Evolutionary conservation across 2,888 invertebrate species (phyloP).

Genomic region (Ypsolopha sequella): DNA sequence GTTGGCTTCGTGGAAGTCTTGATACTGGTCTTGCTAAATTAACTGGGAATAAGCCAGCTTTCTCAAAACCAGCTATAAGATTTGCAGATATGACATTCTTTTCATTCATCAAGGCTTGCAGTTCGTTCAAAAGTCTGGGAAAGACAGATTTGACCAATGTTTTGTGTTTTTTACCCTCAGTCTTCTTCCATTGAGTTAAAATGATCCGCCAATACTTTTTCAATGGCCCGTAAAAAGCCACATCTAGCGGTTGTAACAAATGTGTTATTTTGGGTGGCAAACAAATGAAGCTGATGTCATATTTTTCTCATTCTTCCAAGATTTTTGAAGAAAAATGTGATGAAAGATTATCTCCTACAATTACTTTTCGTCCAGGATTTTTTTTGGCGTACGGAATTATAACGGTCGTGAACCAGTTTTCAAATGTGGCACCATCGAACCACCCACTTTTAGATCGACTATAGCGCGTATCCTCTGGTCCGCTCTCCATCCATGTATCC

Average conservation of each 20-base stretch:
- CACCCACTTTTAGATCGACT: conserved; percentile 11
- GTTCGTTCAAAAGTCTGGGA: too few species aligned
- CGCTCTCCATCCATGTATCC: conserved; percentile 9
- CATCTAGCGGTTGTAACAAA: conserved; percentile 10
- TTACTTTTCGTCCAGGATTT: conserved; percentile 10
- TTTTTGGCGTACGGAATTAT: conserved; percentile 11
- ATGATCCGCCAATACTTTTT: too few species aligned
- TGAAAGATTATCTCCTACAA: conserved; percentile 14
- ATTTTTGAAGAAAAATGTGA: conserved; percentile 12
- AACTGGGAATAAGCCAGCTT: too few species aligned
- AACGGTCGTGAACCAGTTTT: conserved; percentile 10
- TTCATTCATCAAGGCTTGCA: too few species aligned
- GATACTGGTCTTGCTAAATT: neutral
- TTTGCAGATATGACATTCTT: too few species aligned
- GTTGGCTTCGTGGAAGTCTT: neutral
- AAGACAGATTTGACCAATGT: too few species aligned
- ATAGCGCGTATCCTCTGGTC: conserved; percentile 8
- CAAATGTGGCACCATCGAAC: conserved; percentile 10
- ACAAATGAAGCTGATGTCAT: conserved; percentile 12
- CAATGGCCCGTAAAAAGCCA: conserved; percentile 2
- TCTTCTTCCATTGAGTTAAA: too few species aligned
- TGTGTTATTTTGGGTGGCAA: conserved; percentile 12
- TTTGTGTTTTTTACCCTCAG: too few species aligned
- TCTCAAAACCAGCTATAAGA: too few species aligned
- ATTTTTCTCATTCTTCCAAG: conserved; percentile 6